Evolutionary conservation across 2,888 invertebrate genomes (phyloP).

Genomic region (Nomada ruficornis): DNA sequence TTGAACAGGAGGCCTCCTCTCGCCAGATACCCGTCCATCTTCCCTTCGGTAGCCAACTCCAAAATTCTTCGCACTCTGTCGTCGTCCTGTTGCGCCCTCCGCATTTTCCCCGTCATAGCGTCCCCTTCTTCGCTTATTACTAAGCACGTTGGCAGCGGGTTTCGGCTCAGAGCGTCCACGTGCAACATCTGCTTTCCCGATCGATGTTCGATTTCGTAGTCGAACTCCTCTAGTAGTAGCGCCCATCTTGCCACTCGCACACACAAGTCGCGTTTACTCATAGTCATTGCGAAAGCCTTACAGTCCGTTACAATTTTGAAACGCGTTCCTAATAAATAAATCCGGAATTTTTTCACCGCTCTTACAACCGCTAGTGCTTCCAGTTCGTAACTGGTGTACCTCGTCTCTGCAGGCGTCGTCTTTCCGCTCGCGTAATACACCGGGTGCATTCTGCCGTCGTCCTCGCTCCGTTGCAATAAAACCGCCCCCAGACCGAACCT

Average conservation of each 20-base stretch:
- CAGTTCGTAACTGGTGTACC: constrained; percentile 3
- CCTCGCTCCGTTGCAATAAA: not conserved
- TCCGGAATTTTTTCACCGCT: not conserved
- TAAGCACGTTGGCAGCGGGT: too few species aligned
- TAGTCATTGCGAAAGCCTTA: not conserved
- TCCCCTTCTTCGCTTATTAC: too few species aligned
- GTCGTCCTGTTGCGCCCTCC: too few species aligned
- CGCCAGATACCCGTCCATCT: too few species aligned
- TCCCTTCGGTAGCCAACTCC: too few species aligned
- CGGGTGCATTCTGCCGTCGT: not conserved
- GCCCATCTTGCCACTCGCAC: constrained; percentile 2
- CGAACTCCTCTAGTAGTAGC: not conserved
- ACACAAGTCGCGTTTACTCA: constrained; percentile 1
- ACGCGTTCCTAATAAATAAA: not conserved
- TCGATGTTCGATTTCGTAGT: not conserved
- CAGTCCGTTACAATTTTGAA: constrained; percentile 18
- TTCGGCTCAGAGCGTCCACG: constrained; percentile 1
- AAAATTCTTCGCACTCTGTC: too few species aligned
- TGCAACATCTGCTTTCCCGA: constrained; percentile 1
- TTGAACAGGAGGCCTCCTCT: too few species aligned
- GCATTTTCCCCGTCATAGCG: too few species aligned
- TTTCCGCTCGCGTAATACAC: not conserved
- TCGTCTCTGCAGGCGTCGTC: not conserved
- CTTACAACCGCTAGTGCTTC: not conserved
- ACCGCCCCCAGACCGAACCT: too few species aligned